Conservation (phyloP, 2,113 vertebrate genomes). For the Crotalus horridus region DNA sequence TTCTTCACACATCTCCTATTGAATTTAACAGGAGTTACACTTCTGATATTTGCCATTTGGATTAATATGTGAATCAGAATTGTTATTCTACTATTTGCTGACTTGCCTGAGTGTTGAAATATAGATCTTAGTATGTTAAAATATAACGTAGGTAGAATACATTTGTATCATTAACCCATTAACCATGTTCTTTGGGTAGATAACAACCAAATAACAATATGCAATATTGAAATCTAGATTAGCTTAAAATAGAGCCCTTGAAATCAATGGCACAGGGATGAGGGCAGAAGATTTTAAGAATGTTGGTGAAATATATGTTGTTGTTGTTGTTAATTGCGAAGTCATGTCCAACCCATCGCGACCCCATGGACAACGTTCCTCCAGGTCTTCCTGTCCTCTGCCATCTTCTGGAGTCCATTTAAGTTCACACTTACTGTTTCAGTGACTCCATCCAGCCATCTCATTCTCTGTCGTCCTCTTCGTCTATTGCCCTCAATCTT, state of each 20-base stretch:
- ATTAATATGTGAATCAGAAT: neutral
- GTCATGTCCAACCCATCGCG: too few relatives aligned
- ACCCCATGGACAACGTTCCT: too few relatives aligned
- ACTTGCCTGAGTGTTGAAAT: neutral
- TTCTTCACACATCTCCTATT: neutral
- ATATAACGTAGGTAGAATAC: neutral
- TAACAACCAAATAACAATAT: neutral
- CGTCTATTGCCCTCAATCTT: too few relatives aligned
- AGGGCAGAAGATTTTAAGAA: neutral
- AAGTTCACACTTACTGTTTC: too few relatives aligned
- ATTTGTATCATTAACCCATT: neutral
- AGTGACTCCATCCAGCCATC: too few relatives aligned
- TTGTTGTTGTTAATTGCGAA: too few relatives aligned
- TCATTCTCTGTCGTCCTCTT: too few relatives aligned
- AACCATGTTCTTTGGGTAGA: neutral
- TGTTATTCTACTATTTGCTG: neutral
- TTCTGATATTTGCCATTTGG: neutral
- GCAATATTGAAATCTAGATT: neutral
- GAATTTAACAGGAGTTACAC: neutral
- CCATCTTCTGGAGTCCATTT: too few relatives aligned
- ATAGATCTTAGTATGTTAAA: neutral
- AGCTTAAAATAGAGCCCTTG: neutral
- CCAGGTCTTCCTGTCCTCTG: too few relatives aligned
- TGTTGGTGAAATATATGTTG: neutral
- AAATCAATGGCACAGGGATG: neutral